These are phyloP conservation scores for Decapterus maruadsi DNA, from an alignment of 2,797 vertebrate species.

Conservation along the genomic window DNA sequence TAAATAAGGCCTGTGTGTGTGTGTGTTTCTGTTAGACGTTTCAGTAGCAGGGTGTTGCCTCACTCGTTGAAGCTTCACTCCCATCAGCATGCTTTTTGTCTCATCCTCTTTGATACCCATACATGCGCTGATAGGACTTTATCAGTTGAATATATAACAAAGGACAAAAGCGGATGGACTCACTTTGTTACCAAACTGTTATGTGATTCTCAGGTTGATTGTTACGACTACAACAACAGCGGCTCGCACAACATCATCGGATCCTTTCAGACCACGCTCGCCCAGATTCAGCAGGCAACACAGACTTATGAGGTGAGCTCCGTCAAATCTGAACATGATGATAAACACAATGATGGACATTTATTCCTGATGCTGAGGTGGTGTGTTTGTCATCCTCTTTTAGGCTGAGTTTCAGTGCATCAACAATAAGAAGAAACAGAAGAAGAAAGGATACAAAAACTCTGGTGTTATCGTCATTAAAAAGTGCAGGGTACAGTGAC, in stretches of 20 bases:
- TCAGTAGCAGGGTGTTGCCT: background rate
- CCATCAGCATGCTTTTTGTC: constrained; percentile 53
- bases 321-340: background rate
- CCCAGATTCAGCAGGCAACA: constrained; percentile 89
- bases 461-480: constrained; percentile 95
- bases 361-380: background rate
- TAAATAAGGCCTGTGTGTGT: constrained; percentile 11
- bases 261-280: constrained; percentile 89
- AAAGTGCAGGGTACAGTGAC: constrained; percentile 89
- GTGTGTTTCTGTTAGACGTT: constrained; percentile 17
- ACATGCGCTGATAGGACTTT: background rate
- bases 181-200: background rate
- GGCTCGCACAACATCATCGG: constrained; percentile 96
- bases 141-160: background rate
- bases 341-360: background rate
- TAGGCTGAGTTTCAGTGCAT: constrained; percentile 96
- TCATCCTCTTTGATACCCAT: constrained; percentile 19
- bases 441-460: constrained; percentile 96
- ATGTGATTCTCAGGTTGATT: constrained; percentile 88
- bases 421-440: constrained; percentile 94
- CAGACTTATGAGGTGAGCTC: constrained; percentile 89
- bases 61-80: constrained; percentile 14
- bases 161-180: background rate
- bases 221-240: constrained; percentile 93
- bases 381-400: constrained; percentile 25